These are phyloP conservation scores for Peromyscus nudipes DNA, from an alignment of 2,797 vertebrate species.

Conservation along the genomic window DNA sequence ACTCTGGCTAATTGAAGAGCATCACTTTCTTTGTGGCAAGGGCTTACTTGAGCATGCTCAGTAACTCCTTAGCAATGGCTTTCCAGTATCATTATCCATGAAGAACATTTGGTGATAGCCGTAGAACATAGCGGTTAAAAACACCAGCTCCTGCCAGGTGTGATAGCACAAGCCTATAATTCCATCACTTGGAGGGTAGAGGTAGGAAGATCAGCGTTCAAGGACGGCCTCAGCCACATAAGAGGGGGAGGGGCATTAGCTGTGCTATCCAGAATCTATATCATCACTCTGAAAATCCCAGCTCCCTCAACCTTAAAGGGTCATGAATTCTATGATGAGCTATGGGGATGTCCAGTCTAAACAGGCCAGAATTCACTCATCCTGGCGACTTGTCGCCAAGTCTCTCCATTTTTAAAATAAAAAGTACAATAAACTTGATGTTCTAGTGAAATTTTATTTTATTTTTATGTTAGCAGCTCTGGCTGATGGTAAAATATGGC, in stretches of 20 bases:
- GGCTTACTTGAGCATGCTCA: not conserved
- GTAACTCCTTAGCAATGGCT: not conserved
- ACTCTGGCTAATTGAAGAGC: not conserved
- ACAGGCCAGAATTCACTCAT: not conserved
- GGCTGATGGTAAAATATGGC: not conserved
- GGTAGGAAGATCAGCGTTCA: not conserved
- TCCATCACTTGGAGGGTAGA: not conserved
- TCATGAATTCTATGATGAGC: not conserved
- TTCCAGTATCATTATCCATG: not conserved
- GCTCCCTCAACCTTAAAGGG: conserved; percentile 19
- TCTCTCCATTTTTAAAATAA: not conserved
- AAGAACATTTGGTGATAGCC: not conserved
- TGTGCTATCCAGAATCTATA: not conserved
- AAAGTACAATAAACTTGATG: not conserved
- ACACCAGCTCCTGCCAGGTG: not conserved
- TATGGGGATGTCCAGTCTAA: not conserved
- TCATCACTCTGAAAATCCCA: not conserved
- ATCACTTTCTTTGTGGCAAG: not conserved
- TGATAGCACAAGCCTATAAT: not conserved
- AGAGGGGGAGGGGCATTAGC: not conserved
- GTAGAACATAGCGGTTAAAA: not conserved
- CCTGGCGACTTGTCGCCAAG: not conserved
- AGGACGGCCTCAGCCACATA: not conserved
- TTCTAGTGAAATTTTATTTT: conserved; percentile 48
- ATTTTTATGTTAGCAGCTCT: not conserved